Evolutionary conservation across 1,140 invertebrate species (phyloP), one percentile per base, ranked within the genome.

Genomic region (Heliconius nattereri): DNA sequence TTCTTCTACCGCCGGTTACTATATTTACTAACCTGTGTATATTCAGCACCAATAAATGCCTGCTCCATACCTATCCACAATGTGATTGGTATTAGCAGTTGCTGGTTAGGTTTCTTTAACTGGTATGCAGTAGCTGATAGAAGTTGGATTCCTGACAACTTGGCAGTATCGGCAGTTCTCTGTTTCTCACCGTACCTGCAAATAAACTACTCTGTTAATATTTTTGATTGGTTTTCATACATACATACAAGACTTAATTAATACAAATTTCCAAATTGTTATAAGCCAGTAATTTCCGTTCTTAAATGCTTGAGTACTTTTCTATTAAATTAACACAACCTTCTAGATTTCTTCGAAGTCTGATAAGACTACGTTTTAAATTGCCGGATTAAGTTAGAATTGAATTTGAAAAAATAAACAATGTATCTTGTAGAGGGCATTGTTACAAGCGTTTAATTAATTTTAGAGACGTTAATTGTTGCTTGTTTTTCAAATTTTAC

Each of bases 21-120:
- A n/a, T 32, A 32, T 81, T 40, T 29, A 77, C 74, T 71, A 95
- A 98, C 97, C 95, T 98, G 98, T 8, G 98, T 99, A 89, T 98
- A 99, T 85, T 99, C 98, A 66, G 98, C 98, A 19, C 97, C 97
- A 79, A 99, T 98, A 94, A 99, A 99, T 0, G 98, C 98, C 91
- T 99, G 98, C 91, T 99, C 98, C 96, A 99, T 97, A 71, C 99
- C 99, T 86, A 99, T 99, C 96, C 98, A 99, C 49, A 99, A 94
- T 0, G 99, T 99, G 78, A 99, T 97, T 1, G 98, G 98, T 85
- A 99, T 98, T 11, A 99, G 95, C 6, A 99, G 95, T 84, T 99
- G 96, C 87, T 99, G 98, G 87, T 98, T 97, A 0, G 97, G 97
- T 89, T 98, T 98, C 94, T 97, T 98, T 82, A 98, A 95, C 87